Evolutionary conservation across 2,888 invertebrate species (phyloP), one percentile per base, ranked within the genome.

Genomic region (Elgonia sp.): DNA sequence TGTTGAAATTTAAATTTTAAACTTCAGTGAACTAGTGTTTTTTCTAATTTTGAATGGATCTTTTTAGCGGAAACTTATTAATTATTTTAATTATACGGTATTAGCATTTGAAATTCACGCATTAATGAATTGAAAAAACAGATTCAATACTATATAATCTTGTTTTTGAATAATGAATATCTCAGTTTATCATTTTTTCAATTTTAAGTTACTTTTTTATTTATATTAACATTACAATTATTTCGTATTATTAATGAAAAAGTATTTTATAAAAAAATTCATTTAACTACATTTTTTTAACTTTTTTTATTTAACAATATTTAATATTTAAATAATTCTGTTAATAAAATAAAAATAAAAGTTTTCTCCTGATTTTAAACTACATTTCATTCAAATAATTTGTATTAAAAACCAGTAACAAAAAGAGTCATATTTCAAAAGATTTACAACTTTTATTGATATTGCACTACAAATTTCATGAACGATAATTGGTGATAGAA

Each of bases 401-500:
- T 50, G 50, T 16, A 50, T 50, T 50, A 50, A n/a, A n/a, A 53
- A 8, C 16, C n/a, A n/a, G 16, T 6, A 53, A 53, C 14, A n/a
- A 53, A 53, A 53, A n/a, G 46, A n/a, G 5, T 14, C 7, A 14
- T n/a, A 16, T 53, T 8, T 53, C 46, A 62, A 10, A 16, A 65
- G 57, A 62, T n/a, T 72, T 50, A 65, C 63, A 62, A 9, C 9
- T 29, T 67, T 70, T 69, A 60, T 67, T 73, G 57, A 42, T 63
- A 50, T 55, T 46, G 42, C 50, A 39, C 29, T 62, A 50, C 55
- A 53, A 50, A 72, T 76, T 79, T 79, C 57, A 57, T 46, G 67
- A 21, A 67, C 57, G 67, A 81, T 76, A 46, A 62, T 63, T 63
- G 63, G 46, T 75, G 75, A 81, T 76, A 69, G 79, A 72, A 21